phyloP scores from a whole-genome alignment of 1,140 invertebrate species.

The Brachionus angularis region DNA sequence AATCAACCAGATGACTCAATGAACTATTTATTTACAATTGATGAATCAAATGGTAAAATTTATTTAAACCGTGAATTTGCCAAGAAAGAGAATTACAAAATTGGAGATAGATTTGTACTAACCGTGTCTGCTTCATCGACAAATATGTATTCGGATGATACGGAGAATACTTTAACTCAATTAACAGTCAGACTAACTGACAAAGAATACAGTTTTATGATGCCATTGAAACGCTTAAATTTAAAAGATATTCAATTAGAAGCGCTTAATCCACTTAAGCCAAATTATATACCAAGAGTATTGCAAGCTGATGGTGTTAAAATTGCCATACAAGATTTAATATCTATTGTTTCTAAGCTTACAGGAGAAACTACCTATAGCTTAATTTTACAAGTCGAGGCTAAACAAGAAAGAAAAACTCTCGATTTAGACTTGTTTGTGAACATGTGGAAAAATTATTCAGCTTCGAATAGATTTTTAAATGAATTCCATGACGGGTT shows the following conservation, averaged over 20 bases:
- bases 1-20: too few relatives aligned
- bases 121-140: slow-evolving; percentile 17
- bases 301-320: slow-evolving; percentile 33
- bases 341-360: neutral
- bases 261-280: neutral
- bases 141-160: slow-evolving; percentile 21
- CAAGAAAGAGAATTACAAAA: slow-evolving; percentile 5
- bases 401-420: slow-evolving; percentile 11
- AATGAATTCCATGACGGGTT: slow-evolving; percentile 3
- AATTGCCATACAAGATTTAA: slow-evolving; percentile 31
- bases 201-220: slow-evolving; percentile 17
- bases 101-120: slow-evolving; percentile 35
- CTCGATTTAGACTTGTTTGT: slow-evolving; percentile 22
- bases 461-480: slow-evolving; percentile 7
- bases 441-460: slow-evolving; percentile 20
- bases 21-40: neutral
- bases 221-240: neutral
- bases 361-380: neutral
- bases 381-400: slow-evolving; percentile 22
- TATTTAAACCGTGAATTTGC: slow-evolving; percentile 3
- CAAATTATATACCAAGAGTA: slow-evolving; percentile 15
- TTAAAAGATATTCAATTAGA: neutral
- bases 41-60: slow-evolving; percentile 24
- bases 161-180: slow-evolving; percentile 19
- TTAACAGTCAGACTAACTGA: slow-evolving; percentile 20